phyloP scores from a whole-genome alignment of 2,113 vertebrate species.

The Thamnaconus septentrionalis region DNA sequence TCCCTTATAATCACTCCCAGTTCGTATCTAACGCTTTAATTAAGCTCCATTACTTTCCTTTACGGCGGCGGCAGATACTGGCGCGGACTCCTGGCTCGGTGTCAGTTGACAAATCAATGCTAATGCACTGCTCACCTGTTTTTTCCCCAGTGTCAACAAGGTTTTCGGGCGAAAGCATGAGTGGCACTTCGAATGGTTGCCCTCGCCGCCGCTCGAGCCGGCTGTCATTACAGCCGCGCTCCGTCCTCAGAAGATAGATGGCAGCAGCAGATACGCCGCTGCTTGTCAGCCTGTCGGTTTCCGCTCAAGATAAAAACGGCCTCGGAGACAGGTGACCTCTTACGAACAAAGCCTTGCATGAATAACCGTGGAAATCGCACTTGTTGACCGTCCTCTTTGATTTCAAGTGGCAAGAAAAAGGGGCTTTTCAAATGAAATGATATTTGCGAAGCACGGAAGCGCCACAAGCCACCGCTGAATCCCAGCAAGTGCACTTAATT shows the following conservation, averaged over 20 bases:
- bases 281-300: conserved; percentile 46
- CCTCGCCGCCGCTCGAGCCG: conserved; percentile 22
- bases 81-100: conserved; percentile 31
- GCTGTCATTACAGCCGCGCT: conserved; percentile 40
- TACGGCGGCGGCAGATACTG: too few relatives aligned
- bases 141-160: conserved; percentile 44
- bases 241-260: conserved; percentile 32
- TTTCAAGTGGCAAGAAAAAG: too few relatives aligned
- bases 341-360: too few relatives aligned
- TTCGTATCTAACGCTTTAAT: too few relatives aligned
- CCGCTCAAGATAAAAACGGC: conserved; percentile 9
- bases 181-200: conserved; percentile 40
- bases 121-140: conserved; percentile 50
- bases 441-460: background rate
- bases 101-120: conserved; percentile 47
- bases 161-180: conserved; percentile 30
- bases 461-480: conserved; percentile 21
- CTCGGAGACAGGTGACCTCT: too few relatives aligned
- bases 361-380: too few relatives aligned
- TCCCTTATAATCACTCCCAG: too few relatives aligned
- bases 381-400: too few relatives aligned
- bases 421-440: too few relatives aligned
- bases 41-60: too few relatives aligned
- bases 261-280: conserved; percentile 16
- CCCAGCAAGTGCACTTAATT: conserved; percentile 34